Base-by-base conservation (phyloP, 2,113 vertebrate species). In the Cacatua alba region DNA sequence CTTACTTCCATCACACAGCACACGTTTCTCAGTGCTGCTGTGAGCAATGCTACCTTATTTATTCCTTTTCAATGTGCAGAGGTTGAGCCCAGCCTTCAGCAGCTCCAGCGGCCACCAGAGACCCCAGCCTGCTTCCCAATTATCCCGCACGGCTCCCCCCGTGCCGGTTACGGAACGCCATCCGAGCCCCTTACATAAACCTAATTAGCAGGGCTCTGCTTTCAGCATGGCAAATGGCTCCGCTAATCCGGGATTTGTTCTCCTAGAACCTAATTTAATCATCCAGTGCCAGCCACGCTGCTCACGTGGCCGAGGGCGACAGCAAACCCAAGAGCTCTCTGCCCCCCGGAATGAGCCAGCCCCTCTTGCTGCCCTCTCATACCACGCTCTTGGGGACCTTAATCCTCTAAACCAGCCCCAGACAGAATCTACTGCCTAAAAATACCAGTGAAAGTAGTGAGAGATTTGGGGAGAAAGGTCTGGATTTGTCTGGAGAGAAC, bases 161-260 rank as follows among this genome's bases (percentile, higher is more conserved):
- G 1, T 4, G 5, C 64, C 5, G 37, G 44, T 86, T 63, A 62
- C 52, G 1, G 71, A 88, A 59, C 28, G 4, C 48, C 31, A 2
- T 20, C 81, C 60, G 21, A 92, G 78, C 82, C 41, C 26, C 14
- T 97, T 97, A 96, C 94, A 89, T 92, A 96, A 96, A 77, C 46
- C 88, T 94, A 94, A 97, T 97, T 96, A 97, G 95, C 91, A 24
- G 77, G 53, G 88, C 90, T 86, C 46, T 33, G 3, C 95, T 96
- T 92, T 31, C 96, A 94, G 94, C 91, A 2, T 6, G 48, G 86
- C 83, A 90, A 26, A 84, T 1, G 70, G 95, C 87, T 39, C 13
- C 1, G 13, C 91, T 95, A 92, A 97, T 88, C 95, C 75, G 3
- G 94, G 96, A 97, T 97, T 96, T 97, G 94, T 71, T 64, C 91